Percentiles rank a stretch among this genome's conserved stretches.
phyloP scores from a whole-genome alignment of 2,888 invertebrate species.

The Chironomus tentans region DNA sequence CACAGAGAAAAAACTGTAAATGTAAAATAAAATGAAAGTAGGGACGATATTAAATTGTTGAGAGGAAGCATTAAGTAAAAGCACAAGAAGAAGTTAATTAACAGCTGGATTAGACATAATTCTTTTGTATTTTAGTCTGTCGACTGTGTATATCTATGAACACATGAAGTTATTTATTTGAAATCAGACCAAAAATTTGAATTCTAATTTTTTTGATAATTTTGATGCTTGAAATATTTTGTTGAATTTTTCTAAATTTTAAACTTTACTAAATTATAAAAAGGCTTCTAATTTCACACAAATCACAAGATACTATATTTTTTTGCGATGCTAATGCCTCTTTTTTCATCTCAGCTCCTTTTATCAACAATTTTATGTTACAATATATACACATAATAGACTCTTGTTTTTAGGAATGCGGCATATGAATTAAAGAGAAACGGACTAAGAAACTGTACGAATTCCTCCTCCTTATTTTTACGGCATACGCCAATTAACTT shows the following conservation, averaged over 20 bases:
- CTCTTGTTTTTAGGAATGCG: neutral
- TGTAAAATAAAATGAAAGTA: slow-evolving; percentile 1
- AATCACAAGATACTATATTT: neutral
- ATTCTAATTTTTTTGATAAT: too few relatives aligned
- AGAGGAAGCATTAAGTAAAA: neutral
- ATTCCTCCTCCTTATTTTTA: neutral
- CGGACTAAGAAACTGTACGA: neutral
- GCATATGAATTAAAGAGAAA: neutral
- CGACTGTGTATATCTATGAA: neutral
- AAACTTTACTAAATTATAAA: too few relatives aligned
- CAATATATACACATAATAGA: neutral
- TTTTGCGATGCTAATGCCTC: neutral
- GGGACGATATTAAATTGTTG: neutral
- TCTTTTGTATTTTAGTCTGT: slow-evolving; percentile 15
- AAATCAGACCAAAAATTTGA: too few relatives aligned
- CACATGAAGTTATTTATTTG: too few relatives aligned
- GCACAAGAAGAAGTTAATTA: slow-evolving; percentile 24
- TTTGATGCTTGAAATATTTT: too few relatives aligned
- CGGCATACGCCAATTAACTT: neutral
- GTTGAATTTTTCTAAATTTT: too few relatives aligned
- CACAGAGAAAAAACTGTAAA: neutral
- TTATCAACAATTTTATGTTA: neutral
- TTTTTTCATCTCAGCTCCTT: neutral
- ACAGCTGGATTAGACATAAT: slow-evolving; percentile 24
- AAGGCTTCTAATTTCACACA: neutral